Evolutionary conservation across 2,888 invertebrate species (phyloP).

Genomic region (Flabesymbios commensalis): DNA sequence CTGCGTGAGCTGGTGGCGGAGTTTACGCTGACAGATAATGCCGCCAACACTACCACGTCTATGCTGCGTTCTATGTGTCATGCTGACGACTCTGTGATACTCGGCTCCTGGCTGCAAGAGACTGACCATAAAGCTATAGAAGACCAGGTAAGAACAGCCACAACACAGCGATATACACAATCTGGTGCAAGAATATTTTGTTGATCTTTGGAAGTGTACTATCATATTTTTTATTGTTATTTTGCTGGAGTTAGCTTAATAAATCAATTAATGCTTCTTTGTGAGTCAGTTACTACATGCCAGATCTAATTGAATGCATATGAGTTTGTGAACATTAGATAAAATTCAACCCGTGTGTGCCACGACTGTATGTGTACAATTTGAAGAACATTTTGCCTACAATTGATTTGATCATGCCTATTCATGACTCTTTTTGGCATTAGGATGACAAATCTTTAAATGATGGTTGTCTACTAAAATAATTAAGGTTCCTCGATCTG

Average conservation of each 20-base stretch:
- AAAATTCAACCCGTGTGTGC: too few species aligned
- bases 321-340: too few species aligned
- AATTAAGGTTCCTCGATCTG: too few species aligned
- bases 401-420: too few species aligned
- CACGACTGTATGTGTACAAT: too few species aligned
- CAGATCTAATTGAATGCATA: too few species aligned
- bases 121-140: conserved; percentile 95
- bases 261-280: background rate
- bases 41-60: conserved; percentile 83
- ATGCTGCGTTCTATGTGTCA: conserved; percentile 81
- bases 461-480: too few species aligned
- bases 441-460: too few species aligned
- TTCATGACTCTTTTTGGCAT: too few species aligned
- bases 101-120: conserved; percentile 94
- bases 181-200: background rate
- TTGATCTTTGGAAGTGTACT: background rate
- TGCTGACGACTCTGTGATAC: conserved; percentile 85
- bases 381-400: too few species aligned
- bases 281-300: background rate
- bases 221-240: background rate
- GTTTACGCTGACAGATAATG: conserved; percentile 91
- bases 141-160: conserved; percentile 77
- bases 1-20: conserved; percentile 89
- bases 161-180: background rate
- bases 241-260: background rate